Base-by-base conservation (phyloP, 2,113 vertebrate genomes). In the Miniopterus natalensis region DNA sequence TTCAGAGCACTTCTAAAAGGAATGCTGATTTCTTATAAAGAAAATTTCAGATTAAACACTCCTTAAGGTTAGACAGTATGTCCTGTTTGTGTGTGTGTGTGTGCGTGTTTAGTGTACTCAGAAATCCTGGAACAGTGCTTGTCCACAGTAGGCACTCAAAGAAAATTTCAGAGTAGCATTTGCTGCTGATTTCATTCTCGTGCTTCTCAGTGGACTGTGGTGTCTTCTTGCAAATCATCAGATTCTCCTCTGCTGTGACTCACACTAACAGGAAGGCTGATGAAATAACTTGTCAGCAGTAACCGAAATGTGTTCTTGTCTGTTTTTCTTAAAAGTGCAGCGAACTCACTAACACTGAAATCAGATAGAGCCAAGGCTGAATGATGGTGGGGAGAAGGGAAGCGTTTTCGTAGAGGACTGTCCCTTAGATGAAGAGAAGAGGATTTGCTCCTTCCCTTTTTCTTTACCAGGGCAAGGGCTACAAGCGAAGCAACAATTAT, bases 191-290 rank as follows among this genome's bases (percentile, higher is more conserved):
- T 90, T 25, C 20, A 80, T 40, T 92, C 21, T 83, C 18, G 70
- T 93, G 57, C 70, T 87, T 94, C 21, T 80, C 92, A 92, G 17
- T 80, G 49, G 29, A 61, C 40, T 74, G 49, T 92, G 96, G 84
- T 92, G 93, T 93, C 89, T 96, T 91, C 65, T 96, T 42, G 42
- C 14, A 86, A 42, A 92, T 75, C 21, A 66, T 40, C 70, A 88
- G 27, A 90, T 93, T 96, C 57, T 94, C 81, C 51, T 96, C 74
- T 84, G 45, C 65, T 59, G 2, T 97, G 96, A 96, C 87, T 97
- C 92, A 96, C 51, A 57, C 53, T 93, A 87, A 97, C 92, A 94
- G 96, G 87, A 97, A 97, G 65, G 65, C 75, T 92, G 87, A 93
- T 95, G 90, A 96, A 90, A 61, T 95, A 71, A 66, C 71, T 97